Percentiles rank a stretch among this genome's conserved stretches.
phyloP scores from a whole-genome alignment of 2,797 vertebrate genomes.

The Pseudomugil gertrudae region DNA sequence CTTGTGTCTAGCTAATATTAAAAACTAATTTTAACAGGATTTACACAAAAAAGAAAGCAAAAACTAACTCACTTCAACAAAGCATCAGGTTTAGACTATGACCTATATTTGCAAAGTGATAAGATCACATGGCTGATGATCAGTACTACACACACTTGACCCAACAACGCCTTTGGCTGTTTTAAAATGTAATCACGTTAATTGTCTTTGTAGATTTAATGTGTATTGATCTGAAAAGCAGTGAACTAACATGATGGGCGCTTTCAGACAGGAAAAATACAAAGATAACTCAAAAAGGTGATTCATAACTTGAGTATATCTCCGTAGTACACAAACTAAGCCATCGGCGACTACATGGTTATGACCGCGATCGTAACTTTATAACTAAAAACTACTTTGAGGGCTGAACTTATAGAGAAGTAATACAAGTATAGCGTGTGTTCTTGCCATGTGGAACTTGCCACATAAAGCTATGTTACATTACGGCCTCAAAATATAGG shows the following conservation, averaged over 20 bases:
- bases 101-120: conserved; percentile 8
- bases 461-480: too few species aligned
- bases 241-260: background rate
- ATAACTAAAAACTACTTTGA: too few species aligned
- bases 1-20: conserved; percentile 47
- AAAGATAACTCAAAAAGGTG: background rate
- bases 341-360: background rate
- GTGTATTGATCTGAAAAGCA: background rate
- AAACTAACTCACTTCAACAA: background rate
- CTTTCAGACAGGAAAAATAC: background rate
- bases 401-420: conserved; percentile 8
- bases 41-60: conserved; percentile 1
- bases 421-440: conserved; percentile 25
- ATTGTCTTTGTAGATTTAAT: background rate
- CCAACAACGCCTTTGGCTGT: background rate
- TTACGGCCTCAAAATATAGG: too few species aligned
- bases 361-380: too few species aligned
- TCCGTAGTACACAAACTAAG: background rate
- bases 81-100: background rate
- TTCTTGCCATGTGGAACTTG: conserved; percentile 4
- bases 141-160: background rate
- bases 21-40: conserved; percentile 39
- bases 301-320: background rate
- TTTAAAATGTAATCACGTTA: background rate
- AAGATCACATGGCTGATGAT: background rate